Percentiles rank a stretch among this genome's conserved stretches.
Evolutionary conservation across 1,140 invertebrate species (phyloP).

Genomic region (Ctenoplectra terminalis): DNA sequence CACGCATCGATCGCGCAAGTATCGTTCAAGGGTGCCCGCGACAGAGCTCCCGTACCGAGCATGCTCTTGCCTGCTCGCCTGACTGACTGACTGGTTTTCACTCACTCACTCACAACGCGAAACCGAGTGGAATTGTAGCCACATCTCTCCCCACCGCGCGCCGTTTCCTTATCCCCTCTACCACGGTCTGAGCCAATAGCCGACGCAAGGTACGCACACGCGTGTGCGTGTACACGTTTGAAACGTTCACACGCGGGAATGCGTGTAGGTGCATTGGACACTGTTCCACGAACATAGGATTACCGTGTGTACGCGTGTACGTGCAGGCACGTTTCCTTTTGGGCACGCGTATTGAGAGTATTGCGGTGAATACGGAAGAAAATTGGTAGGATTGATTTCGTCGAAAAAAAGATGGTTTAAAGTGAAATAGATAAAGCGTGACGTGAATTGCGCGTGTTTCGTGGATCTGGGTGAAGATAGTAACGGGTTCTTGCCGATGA

Average conservation of each 20-base stretch:
- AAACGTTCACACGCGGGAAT: background rate
- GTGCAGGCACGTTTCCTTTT: background rate
- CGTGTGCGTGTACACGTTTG: conserved; percentile 27
- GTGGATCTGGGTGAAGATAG: background rate
- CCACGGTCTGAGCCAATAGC: conserved; percentile 38
- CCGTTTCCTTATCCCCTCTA: conserved; percentile 59
- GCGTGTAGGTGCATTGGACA: conserved; percentile 5
- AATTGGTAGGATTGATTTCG: conserved; percentile 17
- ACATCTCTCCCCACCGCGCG: conserved; percentile 57
- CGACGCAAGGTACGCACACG: conserved; percentile 38
- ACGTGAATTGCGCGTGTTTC: background rate
- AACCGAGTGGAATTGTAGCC: conserved; percentile 68
- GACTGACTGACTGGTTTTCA: conserved; percentile 80
- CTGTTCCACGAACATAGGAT: background rate
- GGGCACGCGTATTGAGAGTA: too few relatives aligned
- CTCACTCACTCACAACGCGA: conserved; percentile 73
- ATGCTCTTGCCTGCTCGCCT: conserved; percentile 56
- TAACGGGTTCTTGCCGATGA: background rate
- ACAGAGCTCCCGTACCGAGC: conserved; percentile 42
- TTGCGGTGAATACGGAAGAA: background rate
- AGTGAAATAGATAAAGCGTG: background rate
- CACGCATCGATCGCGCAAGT: conserved; percentile 24
- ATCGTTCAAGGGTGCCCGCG: conserved; percentile 24
- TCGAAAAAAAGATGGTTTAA: background rate
- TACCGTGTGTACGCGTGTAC: background rate